Evolutionary conservation across 1,140 invertebrate genomes (phyloP), one percentile per base, ranked within the genome.

Genomic region (Drosophila sp.): DNA sequence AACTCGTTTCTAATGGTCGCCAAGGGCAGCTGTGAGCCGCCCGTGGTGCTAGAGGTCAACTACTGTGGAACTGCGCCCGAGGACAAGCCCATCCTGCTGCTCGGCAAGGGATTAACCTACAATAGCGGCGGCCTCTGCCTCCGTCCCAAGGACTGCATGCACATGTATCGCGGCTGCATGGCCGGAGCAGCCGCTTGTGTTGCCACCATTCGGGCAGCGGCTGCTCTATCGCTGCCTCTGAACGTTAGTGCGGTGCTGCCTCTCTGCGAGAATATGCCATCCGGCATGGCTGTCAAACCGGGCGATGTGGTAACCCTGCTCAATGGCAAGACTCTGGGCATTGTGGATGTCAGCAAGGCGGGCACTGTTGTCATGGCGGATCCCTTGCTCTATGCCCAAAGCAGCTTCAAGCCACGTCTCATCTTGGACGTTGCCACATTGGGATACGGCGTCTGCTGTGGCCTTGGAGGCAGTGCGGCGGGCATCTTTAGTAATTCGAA

Each of bases 131-230:
- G 97, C 54, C 95, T 98, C 61, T 97, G 96, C 69, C 91, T 98
- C 14, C 98, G 98, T 92, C 94, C 95, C 2, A 90, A 95, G 25
- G 79, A 93, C 0, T 93, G 94, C 8, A 96, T 98, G 96, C 95
- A 95, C 57, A 94, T 95, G 75, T 98, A 98, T 96, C 94, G 97
- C 79, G 97, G 94, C 0, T 97, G 98, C 89, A 98, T 99, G 97
- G 86, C 90, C 11, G 90, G 90, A 11, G 90, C 90, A 2, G 90
- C 90, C 1, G 77, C 78, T 7, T 80, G 82, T 25, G 90, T 91
- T 18, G 90, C 86, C 14, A 59, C 86, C 7, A 66, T 91, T 16
- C 77, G 90, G 1, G 90, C 90, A 0, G 90, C 90, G 1, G 90
- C 90, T 0, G 90, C 90, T 0, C 51, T 91, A 0, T 91, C 90